Base-by-base conservation (phyloP, 1,140 invertebrate species). In the Bombus impatiens region DNA sequence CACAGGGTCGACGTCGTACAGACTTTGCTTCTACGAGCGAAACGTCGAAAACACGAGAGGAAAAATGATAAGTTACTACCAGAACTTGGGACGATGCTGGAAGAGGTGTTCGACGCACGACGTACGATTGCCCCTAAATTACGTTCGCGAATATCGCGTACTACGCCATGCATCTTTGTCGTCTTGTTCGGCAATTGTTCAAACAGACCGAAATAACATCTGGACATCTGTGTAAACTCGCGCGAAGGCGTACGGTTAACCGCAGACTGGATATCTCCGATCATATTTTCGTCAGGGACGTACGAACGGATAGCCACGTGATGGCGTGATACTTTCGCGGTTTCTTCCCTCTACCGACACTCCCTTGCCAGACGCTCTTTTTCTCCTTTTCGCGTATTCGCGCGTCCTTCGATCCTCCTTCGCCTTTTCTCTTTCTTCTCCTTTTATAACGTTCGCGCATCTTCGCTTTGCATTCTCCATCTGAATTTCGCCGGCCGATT, bases 141-240 rank as follows among this genome's bases (percentile, higher is more conserved):
- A 75, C 42, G 6, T 5, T 67, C 53, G 88, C 82, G 74, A 79
- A 90, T 85, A 75, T 79, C 74, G 44, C 44, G 15, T 32, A 67
- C 40, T 67, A 67, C 62, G 47, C 57, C 74, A 42, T 32, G 28
- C 59, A 81, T 74, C 81, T 78, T 65, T 86, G 78, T 78, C 81
- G 78, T 88, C 77, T 87, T 82, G 78, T 88, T 89, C 90, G 78
- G 76, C 91, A 91, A 89, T 91, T 91, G 91, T 91, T 91, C 91
- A 91, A 91, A 91, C 84, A 90, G 80, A 84, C 85, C 42, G 75
- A 77, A 87, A 90, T 87, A 87, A 82, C 77, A 57, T 59, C 72
- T 70, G 84, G 78, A 86, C 88, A 90, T 90, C 88, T 91, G 91
- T 91, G 87, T 88, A 91, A 91, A 91, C 88, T 89, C 74, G 88